A percentile compares a stretch with the other conserved stretches of the same genome.
Conservation (phyloP, 2,797 vertebrate genomes). For the Phataginus tricuspis region DNA sequence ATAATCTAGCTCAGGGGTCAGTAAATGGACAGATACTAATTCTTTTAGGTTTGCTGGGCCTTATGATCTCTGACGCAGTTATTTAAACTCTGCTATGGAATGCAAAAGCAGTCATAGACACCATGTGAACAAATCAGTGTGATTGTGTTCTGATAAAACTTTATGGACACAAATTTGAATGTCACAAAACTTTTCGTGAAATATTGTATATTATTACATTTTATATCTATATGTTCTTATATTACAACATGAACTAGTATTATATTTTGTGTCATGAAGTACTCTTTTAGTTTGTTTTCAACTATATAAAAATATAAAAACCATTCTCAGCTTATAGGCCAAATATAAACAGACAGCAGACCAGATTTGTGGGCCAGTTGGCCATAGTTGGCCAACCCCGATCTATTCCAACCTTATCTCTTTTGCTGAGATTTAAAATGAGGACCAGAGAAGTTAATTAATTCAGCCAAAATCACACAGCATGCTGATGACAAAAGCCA, state of each 20-base stretch:
- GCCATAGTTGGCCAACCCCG: background rate
- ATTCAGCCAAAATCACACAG: background rate
- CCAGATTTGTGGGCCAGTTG: background rate
- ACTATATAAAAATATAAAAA: background rate
- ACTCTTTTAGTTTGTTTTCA: slow-evolving; percentile 23
- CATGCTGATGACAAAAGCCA: background rate
- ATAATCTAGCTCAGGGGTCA: background rate
- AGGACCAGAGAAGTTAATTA: slow-evolving; percentile 47
- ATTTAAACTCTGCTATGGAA: background rate
- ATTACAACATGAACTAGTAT: background rate
- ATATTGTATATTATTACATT: background rate
- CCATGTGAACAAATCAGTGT: background rate
- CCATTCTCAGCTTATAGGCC: background rate
- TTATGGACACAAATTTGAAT: background rate
- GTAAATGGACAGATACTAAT: background rate
- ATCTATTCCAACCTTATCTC: background rate
- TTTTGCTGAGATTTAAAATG: background rate
- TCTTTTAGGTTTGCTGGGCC: background rate
- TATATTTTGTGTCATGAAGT: background rate
- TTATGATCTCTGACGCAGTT: accelerated
- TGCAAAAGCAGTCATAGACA: background rate
- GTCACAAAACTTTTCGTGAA: background rate
- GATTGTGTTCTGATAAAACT: background rate
- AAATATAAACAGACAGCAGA: background rate
- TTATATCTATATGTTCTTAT: background rate